A percentile compares a stretch with the other conserved stretches of the same genome.
Evolutionary conservation across 1,140 invertebrate species (phyloP).

Genomic region (Drosophila murphyi): DNA sequence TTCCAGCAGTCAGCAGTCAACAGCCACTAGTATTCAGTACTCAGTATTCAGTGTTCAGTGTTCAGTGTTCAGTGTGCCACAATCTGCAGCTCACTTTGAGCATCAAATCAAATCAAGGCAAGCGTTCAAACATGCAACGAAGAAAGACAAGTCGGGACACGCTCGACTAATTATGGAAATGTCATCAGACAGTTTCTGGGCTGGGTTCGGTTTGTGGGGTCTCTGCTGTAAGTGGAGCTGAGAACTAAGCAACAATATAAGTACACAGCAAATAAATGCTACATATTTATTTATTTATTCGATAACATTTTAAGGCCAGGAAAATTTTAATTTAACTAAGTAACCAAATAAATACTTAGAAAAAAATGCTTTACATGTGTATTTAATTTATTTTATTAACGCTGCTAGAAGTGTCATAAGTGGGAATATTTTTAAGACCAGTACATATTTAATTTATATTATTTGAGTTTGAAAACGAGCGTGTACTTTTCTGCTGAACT

Average conservation of each 20-base stretch:
- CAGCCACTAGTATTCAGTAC: background rate
- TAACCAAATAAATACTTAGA: too few species aligned
- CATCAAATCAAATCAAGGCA: conserved; percentile 78
- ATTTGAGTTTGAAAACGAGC: too few species aligned
- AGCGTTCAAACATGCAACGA: conserved; percentile 65
- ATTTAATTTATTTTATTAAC: too few species aligned
- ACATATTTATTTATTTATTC: background rate
- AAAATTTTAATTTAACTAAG: too few species aligned
- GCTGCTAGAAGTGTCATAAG: too few species aligned
- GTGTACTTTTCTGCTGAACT: too few species aligned
- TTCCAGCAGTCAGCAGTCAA: background rate
- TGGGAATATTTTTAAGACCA: too few species aligned
- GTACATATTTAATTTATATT: too few species aligned
- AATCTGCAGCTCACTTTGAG: conserved; percentile 54
- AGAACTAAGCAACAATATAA: conserved; percentile 19
- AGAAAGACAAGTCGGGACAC: conserved; percentile 52
- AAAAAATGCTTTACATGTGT: too few species aligned
- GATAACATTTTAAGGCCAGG: too few species aligned
- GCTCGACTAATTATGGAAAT: conserved; percentile 82
- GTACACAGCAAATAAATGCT: background rate
- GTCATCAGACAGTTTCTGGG: conserved; percentile 65
- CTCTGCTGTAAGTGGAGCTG: conserved; percentile 32
- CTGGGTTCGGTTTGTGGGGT: conserved; percentile 54
- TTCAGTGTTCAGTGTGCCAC: conserved; percentile 11
- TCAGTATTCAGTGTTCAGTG: background rate